Evolutionary conservation across 2,113 vertebrate genomes (phyloP).

Genomic region (Coracopsis vasa): DNA sequence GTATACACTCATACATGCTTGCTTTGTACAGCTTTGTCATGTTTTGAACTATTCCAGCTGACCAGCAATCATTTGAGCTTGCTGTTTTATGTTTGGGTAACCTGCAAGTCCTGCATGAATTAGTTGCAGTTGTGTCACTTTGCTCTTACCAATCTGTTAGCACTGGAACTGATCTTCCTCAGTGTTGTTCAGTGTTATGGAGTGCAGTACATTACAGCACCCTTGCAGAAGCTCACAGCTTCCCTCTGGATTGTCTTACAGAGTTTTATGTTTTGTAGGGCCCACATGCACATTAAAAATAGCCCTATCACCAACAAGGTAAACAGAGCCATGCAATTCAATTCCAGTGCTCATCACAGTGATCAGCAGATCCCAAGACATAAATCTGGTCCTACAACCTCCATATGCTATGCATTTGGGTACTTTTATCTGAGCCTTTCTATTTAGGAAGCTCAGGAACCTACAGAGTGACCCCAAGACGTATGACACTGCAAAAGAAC

Average conservation of each 20-base stretch:
- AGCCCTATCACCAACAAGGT: neutral
- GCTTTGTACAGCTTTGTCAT: neutral
- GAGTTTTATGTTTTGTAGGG: neutral
- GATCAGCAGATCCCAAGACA: neutral
- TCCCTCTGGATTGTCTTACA: neutral
- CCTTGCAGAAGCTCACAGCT: neutral
- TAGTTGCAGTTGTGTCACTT: neutral
- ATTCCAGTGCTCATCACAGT: neutral
- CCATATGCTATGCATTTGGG: neutral
- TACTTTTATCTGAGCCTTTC: neutral
- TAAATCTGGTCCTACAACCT: neutral
- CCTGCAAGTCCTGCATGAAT: neutral
- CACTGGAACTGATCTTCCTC: fast-evolving
- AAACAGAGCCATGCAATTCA: neutral
- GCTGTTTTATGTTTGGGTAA: neutral
- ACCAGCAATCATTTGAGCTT: neutral
- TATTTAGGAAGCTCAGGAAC: neutral
- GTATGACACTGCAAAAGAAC: neutral
- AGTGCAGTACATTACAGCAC: neutral
- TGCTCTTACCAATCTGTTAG: neutral
- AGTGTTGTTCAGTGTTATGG: fast-evolving
- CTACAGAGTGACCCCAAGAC: neutral
- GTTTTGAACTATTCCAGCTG: neutral
- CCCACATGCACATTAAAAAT: fast-evolving
- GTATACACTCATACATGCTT: neutral